phyloP scores from a whole-genome alignment of 1,140 invertebrate species.

The Ptiloglossa arizonensis region DNA sequence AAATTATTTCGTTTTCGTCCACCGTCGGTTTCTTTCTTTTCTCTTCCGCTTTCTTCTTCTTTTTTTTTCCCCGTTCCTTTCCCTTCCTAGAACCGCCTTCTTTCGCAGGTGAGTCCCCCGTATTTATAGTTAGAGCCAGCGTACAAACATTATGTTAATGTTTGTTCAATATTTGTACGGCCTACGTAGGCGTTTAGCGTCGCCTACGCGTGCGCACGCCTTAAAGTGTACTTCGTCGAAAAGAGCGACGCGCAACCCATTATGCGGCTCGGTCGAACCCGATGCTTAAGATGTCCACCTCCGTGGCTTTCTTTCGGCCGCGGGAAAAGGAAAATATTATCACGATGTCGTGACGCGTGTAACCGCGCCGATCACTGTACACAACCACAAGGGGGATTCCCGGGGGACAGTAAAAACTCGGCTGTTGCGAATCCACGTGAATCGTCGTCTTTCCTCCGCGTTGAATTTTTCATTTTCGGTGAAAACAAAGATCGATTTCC shows the following conservation, averaged over 20 bases:
- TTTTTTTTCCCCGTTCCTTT: too few relatives aligned
- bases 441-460: too few relatives aligned
- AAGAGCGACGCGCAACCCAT: constrained; percentile 38
- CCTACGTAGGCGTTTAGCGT: constrained; percentile 46
- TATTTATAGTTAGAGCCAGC: constrained; percentile 34
- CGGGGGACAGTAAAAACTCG: too few relatives aligned
- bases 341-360: constrained; percentile 29
- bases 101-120: constrained; percentile 8
- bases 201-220: constrained; percentile 46
- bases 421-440: too few relatives aligned
- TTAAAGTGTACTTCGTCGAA: constrained; percentile 30
- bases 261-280: constrained; percentile 1
- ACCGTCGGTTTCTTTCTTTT: too few relatives aligned
- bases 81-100: not conserved
- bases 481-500: too few relatives aligned
- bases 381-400: too few relatives aligned
- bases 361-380: too few relatives aligned
- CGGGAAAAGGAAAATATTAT: constrained; percentile 36
- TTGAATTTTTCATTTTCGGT: too few relatives aligned
- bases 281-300: constrained; percentile 35
- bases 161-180: constrained; percentile 60
- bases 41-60: too few relatives aligned
- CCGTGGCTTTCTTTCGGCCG: constrained; percentile 10
- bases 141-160: constrained; percentile 60
- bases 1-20: too few relatives aligned